Evolutionary conservation across 2,888 invertebrate genomes (phyloP).

Genomic region (Drosophila macrospina): DNA sequence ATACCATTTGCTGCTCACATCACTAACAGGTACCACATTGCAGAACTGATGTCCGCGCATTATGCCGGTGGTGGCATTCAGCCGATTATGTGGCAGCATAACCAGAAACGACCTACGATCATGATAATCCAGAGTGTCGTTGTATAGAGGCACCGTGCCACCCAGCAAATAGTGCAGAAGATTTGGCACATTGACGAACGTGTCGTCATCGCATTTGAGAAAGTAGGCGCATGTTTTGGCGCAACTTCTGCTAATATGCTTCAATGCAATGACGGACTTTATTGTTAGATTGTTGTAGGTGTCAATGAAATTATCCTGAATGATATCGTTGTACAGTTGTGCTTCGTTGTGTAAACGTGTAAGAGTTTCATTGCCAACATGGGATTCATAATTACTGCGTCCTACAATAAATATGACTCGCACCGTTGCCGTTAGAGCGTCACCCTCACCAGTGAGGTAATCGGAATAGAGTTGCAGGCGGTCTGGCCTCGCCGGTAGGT

Average conservation of each 20-base stretch:
- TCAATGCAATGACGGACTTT: slow-evolving; percentile 93
- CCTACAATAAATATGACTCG: slow-evolving; percentile 84
- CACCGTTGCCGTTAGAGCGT: slow-evolving; percentile 58
- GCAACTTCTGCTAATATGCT: slow-evolving; percentile 91
- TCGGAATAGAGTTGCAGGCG: slow-evolving; percentile 75
- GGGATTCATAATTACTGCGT: slow-evolving; percentile 68
- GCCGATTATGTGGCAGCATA: slow-evolving; percentile 76
- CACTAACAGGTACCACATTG: slow-evolving; percentile 90
- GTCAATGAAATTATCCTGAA: slow-evolving; percentile 93
- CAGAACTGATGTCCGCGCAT: slow-evolving; percentile 92
- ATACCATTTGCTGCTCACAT: slow-evolving; percentile 93
- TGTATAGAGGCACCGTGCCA: slow-evolving; percentile 85
- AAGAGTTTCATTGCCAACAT: slow-evolving; percentile 87
- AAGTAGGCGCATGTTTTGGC: slow-evolving; percentile 87
- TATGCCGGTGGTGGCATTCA: slow-evolving; percentile 85
- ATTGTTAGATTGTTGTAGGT: slow-evolving; percentile 94
- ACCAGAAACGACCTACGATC: slow-evolving; percentile 77
- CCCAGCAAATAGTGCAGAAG: slow-evolving; percentile 87
- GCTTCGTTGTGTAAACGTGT: slow-evolving; percentile 89
- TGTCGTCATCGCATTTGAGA: slow-evolving; percentile 95
- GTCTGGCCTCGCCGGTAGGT: slow-evolving; percentile 71
- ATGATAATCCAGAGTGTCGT: slow-evolving; percentile 83
- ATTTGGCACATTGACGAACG: slow-evolving; percentile 92
- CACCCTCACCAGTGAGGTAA: slow-evolving; percentile 64
- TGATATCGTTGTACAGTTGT: slow-evolving; percentile 90